Conservation (phyloP, 2,888 invertebrate species). For the Allygus modestus region DNA sequence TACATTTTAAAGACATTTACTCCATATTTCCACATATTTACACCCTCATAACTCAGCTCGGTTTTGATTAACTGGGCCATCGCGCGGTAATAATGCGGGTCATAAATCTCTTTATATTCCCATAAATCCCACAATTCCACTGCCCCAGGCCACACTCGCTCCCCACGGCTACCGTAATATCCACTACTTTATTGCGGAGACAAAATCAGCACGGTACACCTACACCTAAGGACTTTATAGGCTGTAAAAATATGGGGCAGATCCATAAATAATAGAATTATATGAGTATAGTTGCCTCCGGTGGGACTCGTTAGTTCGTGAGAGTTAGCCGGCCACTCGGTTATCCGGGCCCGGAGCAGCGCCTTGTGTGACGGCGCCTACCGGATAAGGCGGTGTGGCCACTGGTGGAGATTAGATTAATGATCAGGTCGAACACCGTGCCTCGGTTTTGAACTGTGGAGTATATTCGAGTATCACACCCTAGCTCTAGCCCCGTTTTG, state of each 20-base stretch:
- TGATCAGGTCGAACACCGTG: too few species aligned
- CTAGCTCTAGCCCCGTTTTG: too few species aligned
- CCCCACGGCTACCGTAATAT: background rate
- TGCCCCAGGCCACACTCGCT: background rate
- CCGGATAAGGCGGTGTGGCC: background rate
- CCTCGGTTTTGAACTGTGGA: too few species aligned
- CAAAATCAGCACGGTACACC: conserved; percentile 22
- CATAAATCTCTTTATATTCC: conserved; percentile 4
- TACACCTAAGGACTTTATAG: conserved; percentile 38
- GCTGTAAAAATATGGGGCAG: conserved; percentile 42
- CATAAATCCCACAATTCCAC: conserved; percentile 7
- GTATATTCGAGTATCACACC: too few species aligned
- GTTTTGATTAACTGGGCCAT: background rate
- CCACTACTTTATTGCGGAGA: conserved; percentile 23
- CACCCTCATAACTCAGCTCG: background rate
- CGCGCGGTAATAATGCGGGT: background rate
- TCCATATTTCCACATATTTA: background rate
- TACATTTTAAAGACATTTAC: background rate
- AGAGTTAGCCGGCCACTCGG: background rate
- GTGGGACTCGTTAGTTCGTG: conserved; percentile 12
- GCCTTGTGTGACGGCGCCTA: background rate
- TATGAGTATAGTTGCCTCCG: conserved; percentile 5
- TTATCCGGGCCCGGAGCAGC: background rate
- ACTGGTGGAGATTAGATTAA: too few species aligned
- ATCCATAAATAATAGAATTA: conserved; percentile 45